These are phyloP conservation scores for Macropis europaea DNA, from an alignment of 2,888 invertebrate species.

Conservation along the genomic window DNA sequence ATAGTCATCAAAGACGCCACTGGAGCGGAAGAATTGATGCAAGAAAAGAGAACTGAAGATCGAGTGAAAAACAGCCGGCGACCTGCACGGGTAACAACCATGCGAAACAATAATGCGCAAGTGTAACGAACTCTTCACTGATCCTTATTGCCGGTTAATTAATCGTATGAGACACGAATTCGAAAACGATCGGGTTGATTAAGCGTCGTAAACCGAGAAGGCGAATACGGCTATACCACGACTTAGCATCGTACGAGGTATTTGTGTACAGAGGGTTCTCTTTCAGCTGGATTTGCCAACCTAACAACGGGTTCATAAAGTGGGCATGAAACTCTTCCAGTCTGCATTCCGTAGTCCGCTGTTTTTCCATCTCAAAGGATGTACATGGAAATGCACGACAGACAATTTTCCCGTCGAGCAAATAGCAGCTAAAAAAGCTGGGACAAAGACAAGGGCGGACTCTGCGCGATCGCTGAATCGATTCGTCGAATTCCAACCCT, in stretches of 20 bases:
- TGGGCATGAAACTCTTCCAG: conserved; percentile 57
- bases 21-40: conserved; percentile 36
- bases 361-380: conserved; percentile 61
- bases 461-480: conserved; percentile 22
- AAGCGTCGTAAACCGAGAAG: conserved; percentile 4
- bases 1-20: conserved; percentile 38
- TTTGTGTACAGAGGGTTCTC: conserved; percentile 54
- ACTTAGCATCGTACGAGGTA: conserved; percentile 44
- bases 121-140: not conserved
- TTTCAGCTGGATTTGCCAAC: conserved; percentile 56
- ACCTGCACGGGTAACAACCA: not conserved
- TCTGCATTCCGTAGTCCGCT: conserved; percentile 31
- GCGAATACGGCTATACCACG: conserved; percentile 34
- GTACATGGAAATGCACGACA: conserved; percentile 38
- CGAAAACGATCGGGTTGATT: conserved; percentile 8
- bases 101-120: not conserved
- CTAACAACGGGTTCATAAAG: conserved; percentile 59
- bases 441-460: not conserved
- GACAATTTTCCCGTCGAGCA: conserved; percentile 36
- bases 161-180: not conserved
- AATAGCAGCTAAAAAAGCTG: conserved; percentile 16
- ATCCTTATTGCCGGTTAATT: not conserved
- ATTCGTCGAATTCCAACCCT: not conserved
- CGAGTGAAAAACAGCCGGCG: not conserved
- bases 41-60: not conserved